A percentile compares a stretch with the other conserved stretches of the same genome.
phyloP scores from a whole-genome alignment of 2,888 invertebrate species.

The Leistus spinibarbis region DNA sequence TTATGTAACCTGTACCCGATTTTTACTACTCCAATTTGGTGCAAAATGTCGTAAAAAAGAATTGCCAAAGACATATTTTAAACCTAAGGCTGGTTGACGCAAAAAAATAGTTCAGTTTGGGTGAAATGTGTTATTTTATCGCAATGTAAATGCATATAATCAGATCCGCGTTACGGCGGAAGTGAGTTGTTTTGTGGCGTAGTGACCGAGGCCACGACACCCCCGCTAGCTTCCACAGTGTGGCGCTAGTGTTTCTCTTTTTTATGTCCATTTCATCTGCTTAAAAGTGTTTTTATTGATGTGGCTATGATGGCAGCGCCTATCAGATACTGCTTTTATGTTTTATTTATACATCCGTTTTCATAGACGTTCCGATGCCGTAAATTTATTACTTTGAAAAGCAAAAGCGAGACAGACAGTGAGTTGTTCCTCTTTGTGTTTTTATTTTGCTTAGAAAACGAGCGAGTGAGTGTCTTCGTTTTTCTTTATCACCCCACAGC shows the following conservation, averaged over 20 bases:
- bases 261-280: constrained; percentile 39
- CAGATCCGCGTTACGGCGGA: not conserved
- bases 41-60: not conserved
- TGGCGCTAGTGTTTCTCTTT: constrained; percentile 11
- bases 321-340: constrained; percentile 38
- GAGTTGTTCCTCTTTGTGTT: constrained; percentile 36
- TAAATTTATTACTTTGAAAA: constrained; percentile 38
- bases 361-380: constrained; percentile 36
- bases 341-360: constrained; percentile 39
- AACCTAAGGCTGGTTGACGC: not conserved
- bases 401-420: constrained; percentile 16
- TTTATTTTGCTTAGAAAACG: constrained; percentile 17
- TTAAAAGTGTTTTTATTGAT: constrained; percentile 40
- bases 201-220: not conserved
- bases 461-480: constrained; percentile 13
- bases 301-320: constrained; percentile 34
- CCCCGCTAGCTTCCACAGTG: not conserved
- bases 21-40: not conserved
- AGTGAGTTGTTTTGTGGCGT: not conserved
- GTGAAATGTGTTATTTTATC: not conserved
- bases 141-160: not conserved
- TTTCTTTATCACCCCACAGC: constrained; percentile 18
- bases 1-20: too few relatives aligned
- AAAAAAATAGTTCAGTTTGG: not conserved
- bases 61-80: not conserved